These are phyloP conservation scores for Chrysomela aeneicollis DNA, from an alignment of 2,888 invertebrate genomes.

Conservation along the genomic window DNA sequence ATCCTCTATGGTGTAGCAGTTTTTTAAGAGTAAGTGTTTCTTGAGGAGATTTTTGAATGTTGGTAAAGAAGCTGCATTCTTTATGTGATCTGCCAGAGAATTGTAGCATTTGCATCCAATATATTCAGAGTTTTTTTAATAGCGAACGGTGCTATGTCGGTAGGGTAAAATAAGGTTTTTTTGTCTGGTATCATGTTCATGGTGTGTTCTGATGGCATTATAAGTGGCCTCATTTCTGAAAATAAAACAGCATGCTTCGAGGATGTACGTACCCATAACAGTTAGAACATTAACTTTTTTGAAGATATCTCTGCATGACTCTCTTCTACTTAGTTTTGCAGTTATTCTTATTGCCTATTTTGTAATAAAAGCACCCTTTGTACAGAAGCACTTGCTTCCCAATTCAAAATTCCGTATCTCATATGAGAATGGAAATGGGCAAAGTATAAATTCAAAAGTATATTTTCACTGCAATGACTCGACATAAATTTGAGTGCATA, in stretches of 20 bases:
- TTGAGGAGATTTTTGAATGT: too few relatives aligned
- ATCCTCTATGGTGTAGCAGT: neutral
- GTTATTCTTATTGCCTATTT: neutral
- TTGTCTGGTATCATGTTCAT: neutral
- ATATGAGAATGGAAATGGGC: neutral
- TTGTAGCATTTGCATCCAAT: too few relatives aligned
- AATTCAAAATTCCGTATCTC: too few relatives aligned
- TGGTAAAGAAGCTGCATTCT: neutral
- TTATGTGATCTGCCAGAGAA: neutral
- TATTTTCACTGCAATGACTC: neutral
- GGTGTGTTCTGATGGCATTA: conserved; percentile 1
- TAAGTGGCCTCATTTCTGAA: neutral
- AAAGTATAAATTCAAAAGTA: neutral
- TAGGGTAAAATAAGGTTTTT: neutral
- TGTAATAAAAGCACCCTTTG: neutral
- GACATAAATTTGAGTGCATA: too few relatives aligned
- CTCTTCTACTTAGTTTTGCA: conserved; percentile 5
- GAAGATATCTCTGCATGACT: conserved; percentile 2
- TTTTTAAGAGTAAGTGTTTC: too few relatives aligned
- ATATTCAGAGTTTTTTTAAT: too few relatives aligned
- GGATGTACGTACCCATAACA: conserved; percentile 1
- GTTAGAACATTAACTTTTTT: neutral
- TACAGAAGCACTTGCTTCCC: neutral
- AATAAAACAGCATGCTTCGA: neutral
- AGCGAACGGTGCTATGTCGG: too few relatives aligned